Conservation (phyloP, 2,888 invertebrate species). For the Diaphora mendica region DNA sequence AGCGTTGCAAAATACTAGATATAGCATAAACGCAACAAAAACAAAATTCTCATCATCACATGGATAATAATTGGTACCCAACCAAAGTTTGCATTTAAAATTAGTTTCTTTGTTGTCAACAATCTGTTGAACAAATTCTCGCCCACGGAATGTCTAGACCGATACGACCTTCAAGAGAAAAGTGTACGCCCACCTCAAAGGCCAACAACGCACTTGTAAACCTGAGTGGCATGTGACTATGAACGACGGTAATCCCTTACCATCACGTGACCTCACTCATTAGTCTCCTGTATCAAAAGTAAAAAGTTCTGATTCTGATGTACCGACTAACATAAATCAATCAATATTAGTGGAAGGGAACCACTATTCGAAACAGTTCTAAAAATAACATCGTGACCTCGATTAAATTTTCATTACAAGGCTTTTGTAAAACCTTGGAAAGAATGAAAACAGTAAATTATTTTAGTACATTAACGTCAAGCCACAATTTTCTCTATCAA, state of each 20-base stretch:
- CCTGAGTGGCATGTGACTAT: neutral
- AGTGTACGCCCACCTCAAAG: neutral
- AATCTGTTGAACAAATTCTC: neutral
- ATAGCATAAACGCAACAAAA: too few relatives aligned
- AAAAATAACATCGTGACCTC: neutral
- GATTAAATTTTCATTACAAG: neutral
- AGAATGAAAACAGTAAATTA: neutral
- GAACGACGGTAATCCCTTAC: neutral
- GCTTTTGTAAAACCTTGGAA: slow-evolving; percentile 3
- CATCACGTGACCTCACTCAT: neutral
- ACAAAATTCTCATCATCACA: too few relatives aligned
- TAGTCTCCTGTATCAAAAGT: too few relatives aligned
- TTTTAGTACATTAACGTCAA: neutral
- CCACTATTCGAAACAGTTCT: neutral
- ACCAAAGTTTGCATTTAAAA: too few relatives aligned
- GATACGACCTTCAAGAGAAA: neutral
- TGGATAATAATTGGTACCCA: too few relatives aligned
- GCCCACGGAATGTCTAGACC: neutral
- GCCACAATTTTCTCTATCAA: neutral
- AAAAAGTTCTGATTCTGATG: too few relatives aligned
- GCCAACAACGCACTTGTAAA: neutral
- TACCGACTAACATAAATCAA: neutral
- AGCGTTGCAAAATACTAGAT: too few relatives aligned
- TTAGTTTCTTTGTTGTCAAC: neutral
- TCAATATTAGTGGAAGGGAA: neutral